A percentile compares a stretch with the other conserved stretches of the same genome.
phyloP scores from a whole-genome alignment of 2,888 invertebrate genomes.

The Sminthurinus aureus region DNA sequence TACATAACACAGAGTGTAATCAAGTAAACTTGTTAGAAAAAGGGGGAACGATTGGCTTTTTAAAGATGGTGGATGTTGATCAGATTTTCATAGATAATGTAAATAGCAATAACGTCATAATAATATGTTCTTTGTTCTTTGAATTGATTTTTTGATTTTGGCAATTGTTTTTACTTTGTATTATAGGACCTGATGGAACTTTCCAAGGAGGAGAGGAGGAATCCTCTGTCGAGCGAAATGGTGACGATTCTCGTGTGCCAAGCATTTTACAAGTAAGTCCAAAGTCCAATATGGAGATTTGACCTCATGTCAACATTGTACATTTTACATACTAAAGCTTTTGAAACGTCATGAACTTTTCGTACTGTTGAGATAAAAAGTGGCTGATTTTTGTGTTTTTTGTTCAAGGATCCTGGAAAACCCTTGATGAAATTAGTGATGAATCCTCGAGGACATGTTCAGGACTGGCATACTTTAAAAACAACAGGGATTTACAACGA shows the following conservation, averaged over 20 bases:
- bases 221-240: slow-evolving; percentile 55
- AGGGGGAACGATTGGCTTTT: too few species aligned
- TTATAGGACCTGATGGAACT: slow-evolving; percentile 58
- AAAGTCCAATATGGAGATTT: background rate
- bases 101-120: too few species aligned
- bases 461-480: slow-evolving; percentile 73
- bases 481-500: slow-evolving; percentile 73
- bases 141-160: too few species aligned
- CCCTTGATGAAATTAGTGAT: slow-evolving; percentile 73
- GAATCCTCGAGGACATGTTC: slow-evolving; percentile 78
- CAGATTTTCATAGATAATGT: too few species aligned
- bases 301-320: too few species aligned
- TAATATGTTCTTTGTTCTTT: too few species aligned
- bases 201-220: slow-evolving; percentile 59
- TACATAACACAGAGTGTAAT: too few species aligned
- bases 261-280: slow-evolving; percentile 46
- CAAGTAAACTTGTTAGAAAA: too few species aligned
- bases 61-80: too few species aligned
- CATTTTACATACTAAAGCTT: too few species aligned
- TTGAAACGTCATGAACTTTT: background rate
- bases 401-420: slow-evolving; percentile 60
- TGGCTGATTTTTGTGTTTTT: background rate
- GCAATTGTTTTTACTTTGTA: too few species aligned
- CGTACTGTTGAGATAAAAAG: background rate
- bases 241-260: slow-evolving; percentile 50